Conservation (phyloP, 2,113 vertebrate genomes). For the Meriones unguiculatus region DNA sequence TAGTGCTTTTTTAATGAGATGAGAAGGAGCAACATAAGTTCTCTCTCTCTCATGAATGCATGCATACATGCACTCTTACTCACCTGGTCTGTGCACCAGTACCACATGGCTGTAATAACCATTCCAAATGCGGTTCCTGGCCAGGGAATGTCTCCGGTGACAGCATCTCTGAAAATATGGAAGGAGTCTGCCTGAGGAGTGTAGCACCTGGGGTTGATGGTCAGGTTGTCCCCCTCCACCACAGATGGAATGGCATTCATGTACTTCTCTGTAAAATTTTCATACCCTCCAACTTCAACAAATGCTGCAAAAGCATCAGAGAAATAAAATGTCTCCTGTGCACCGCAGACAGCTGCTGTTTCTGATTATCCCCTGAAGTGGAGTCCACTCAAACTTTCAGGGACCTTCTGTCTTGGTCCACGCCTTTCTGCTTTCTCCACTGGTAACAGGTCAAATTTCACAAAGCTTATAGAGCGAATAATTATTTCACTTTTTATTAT, state of each 20-base stretch:
- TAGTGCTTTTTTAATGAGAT: constrained; percentile 5
- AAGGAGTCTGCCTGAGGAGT: constrained; percentile 91
- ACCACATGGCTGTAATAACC: constrained; percentile 92
- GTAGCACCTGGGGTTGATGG: constrained; percentile 87
- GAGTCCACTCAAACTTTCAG: too few relatives aligned
- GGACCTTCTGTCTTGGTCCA: not conserved
- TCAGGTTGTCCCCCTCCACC: constrained; percentile 1
- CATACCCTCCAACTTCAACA: constrained; percentile 91
- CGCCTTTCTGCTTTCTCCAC: not conserved
- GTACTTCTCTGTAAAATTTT: constrained; percentile 89
- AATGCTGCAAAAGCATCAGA: constrained; percentile 88
- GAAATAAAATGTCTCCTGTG: not conserved
- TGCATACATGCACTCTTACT: not conserved
- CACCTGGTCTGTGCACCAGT: constrained; percentile 97
- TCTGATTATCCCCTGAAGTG: not conserved
- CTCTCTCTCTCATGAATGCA: not conserved
- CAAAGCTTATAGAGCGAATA: not conserved
- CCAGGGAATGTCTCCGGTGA: constrained; percentile 94
- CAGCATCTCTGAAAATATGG: constrained; percentile 92
- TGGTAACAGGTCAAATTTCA: not conserved
- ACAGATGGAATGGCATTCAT: constrained; percentile 90
- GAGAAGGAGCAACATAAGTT: not conserved
- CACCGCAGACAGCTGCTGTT: not conserved
- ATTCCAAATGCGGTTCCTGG: constrained; percentile 93
- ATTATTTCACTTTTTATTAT: not conserved